Conservation (phyloP, 2,888 invertebrate species). For the Lasioglossum leucozonium region DNA sequence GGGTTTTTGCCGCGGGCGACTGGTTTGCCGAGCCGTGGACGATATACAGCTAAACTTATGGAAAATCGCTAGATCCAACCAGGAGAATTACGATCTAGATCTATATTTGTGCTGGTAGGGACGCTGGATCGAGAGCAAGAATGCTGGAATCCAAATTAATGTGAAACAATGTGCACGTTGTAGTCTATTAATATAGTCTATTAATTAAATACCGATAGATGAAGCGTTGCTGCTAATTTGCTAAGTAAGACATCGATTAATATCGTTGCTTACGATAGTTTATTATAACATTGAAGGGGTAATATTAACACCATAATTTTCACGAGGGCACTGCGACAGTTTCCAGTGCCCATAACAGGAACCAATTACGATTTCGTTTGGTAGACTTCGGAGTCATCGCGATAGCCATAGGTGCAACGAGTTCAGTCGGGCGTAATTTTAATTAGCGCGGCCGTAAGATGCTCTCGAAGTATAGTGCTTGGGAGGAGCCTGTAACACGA, state of each 20-base stretch:
- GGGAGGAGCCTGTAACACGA: slow-evolving; percentile 52
- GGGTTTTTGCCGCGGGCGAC: background rate
- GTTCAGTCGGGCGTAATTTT: slow-evolving; percentile 58
- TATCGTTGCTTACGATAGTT: too few species aligned
- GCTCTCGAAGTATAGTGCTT: slow-evolving; percentile 9
- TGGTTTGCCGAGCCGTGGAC: background rate
- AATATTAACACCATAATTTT: too few species aligned
- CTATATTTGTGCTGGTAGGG: background rate
- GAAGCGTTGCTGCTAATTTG: background rate
- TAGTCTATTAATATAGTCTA: background rate
- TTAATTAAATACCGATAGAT: background rate
- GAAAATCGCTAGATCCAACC: background rate
- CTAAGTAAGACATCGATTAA: background rate
- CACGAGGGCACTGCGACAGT: background rate
- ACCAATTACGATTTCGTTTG: slow-evolving; percentile 55
- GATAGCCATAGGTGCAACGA: slow-evolving; percentile 40
- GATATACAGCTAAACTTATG: background rate
- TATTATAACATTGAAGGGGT: too few species aligned
- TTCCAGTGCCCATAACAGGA: slow-evolving; percentile 36
- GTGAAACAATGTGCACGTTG: too few species aligned
- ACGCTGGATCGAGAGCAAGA: background rate
- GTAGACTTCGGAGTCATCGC: slow-evolving; percentile 24
- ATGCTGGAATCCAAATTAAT: background rate
- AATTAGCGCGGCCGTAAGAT: slow-evolving; percentile 53
- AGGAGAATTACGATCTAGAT: background rate